phyloP scores from a whole-genome alignment of 1,140 invertebrate species.

The Nephila pilipes region DNA sequence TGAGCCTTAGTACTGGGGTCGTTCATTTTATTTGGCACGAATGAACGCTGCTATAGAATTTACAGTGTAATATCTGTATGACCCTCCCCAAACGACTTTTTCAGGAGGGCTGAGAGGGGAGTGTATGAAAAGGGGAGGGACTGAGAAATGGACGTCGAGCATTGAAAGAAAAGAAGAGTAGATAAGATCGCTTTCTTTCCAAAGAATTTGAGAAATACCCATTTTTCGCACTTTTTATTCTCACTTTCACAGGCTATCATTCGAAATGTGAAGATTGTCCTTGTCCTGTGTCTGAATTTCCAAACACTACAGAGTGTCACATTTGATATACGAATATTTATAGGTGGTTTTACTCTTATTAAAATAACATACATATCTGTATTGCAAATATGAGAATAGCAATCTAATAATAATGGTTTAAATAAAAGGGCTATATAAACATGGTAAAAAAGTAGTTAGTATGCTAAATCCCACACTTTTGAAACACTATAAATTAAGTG shows the following conservation, averaged over 20 bases:
- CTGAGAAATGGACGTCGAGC: constrained; percentile 36
- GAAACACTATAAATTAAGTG: no score
- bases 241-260: background rate
- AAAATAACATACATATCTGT: no score
- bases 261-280: background rate
- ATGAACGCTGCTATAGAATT: constrained; percentile 76
- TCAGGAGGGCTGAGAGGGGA: background rate
- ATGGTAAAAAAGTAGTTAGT: no score
- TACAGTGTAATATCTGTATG: constrained; percentile 76
- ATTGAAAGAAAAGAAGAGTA: constrained; percentile 52
- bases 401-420: no score
- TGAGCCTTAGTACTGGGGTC: constrained; percentile 8
- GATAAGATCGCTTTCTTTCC: constrained; percentile 65
- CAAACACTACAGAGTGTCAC: no score
- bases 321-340: no score
- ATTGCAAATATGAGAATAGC: no score
- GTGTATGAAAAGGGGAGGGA: constrained; percentile 22
- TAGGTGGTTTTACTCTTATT: no score
- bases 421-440: no score
- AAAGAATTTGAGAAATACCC: constrained; percentile 36
- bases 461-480: no score
- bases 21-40: constrained; percentile 74
- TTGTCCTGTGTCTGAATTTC: no score
- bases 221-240: constrained; percentile 54
- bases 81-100: constrained; percentile 59